Evolutionary conservation across 1,140 invertebrate genomes (phyloP).

Genomic region (Lepidotrigona ventralis): DNA sequence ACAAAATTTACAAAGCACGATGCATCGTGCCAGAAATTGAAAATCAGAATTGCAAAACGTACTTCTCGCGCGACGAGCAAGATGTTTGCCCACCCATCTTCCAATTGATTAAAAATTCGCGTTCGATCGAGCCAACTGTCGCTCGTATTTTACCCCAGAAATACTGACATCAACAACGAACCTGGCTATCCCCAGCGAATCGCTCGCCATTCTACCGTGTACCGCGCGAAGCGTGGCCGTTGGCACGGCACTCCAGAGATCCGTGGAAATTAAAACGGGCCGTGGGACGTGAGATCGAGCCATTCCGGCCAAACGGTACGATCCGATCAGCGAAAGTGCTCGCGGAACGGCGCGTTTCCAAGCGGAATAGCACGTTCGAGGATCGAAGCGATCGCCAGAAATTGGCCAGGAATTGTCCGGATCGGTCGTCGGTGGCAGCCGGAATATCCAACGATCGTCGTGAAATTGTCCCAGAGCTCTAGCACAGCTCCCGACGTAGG

Average conservation of each 20-base stretch:
- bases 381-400: constrained; percentile 35
- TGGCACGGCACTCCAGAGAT: not conserved
- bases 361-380: constrained; percentile 17
- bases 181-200: constrained; percentile 20
- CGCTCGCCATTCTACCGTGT: not conserved
- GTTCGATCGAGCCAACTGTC: not conserved
- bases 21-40: not conserved
- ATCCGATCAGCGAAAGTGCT: constrained; percentile 46
- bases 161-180: constrained; percentile 18
- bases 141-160: constrained; percentile 27
- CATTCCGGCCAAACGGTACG: constrained; percentile 12
- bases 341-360: constrained; percentile 36
- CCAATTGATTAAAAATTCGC: constrained; percentile 62
- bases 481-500: constrained; percentile 13
- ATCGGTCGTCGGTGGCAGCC: constrained; percentile 27
- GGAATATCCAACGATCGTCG: constrained; percentile 36
- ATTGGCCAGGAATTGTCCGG: constrained; percentile 51
- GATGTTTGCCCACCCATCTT: constrained; percentile 33
- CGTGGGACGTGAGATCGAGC: constrained; percentile 10
- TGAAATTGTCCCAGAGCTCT: constrained; percentile 40
- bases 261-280: constrained; percentile 41
- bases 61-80: constrained; percentile 1
- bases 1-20: not conserved
- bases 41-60: not conserved
- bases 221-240: not conserved